Evolutionary conservation across 1,140 invertebrate species (phyloP), one percentile per base, ranked within the genome.

Genomic region (Drosophila insularis): DNA sequence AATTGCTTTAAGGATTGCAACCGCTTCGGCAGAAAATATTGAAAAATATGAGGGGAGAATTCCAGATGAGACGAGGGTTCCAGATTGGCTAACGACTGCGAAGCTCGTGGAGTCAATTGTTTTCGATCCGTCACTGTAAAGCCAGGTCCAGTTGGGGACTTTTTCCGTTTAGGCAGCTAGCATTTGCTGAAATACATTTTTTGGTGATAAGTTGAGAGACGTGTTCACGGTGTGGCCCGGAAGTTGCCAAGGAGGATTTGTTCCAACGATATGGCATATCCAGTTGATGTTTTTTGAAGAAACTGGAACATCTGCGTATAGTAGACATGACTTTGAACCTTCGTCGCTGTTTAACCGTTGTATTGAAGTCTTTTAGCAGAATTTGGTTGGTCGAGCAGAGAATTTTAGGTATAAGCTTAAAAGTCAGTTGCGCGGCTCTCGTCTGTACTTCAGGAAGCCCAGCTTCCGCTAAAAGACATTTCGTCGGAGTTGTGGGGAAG

Each of bases 401-500:
- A 23, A 53, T 53, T 53, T 53, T 21, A 10, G 50, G 50, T 19
- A 53, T 53, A 23, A 21, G 50, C 21, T 53, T 53, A 53, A n/a
- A n/a, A 53, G 50, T 53, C 50, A 53, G 50, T 23, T 40, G 39
- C 11, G 39, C 39, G 4, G 39, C 39, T 40, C 39, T 40, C 13
- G 39, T 40, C 39, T 40, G 11, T 40, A n/a, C 39, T 40, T 40
- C 39, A 13, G 39, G 39, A 40, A 40, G 39, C 39, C 39, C 39
- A 14, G 39, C 39, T 40, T 40, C 13, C 11, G 39, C 39, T 40
- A 40, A 40, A 40, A 40, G 39, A 13, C 39, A 40, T 40, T 40
- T 40, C 39, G 39, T 40, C 13, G 39, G 39, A 40, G 60, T 69
- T 40, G 54, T 58, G 32, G 68, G 61, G 11, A 69, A 63, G 1